Percentiles rank a stretch among this genome's conserved stretches.
These are phyloP conservation scores for Actinernus sp. DNA, from an alignment of 92 coral and sea anemone genomes.

Conservation along the genomic window DNA sequence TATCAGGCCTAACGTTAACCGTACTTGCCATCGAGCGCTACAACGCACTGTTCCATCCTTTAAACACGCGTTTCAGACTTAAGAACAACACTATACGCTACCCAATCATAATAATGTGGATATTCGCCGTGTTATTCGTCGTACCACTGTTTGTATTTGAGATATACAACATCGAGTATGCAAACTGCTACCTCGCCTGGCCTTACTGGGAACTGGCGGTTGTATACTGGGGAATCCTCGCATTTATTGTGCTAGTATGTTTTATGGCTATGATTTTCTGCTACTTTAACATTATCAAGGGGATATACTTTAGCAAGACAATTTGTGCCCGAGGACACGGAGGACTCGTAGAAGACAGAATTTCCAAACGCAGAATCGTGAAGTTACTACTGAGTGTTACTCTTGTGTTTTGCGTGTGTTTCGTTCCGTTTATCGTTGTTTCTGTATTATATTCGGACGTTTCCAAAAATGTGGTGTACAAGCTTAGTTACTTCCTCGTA, in stretches of 20 bases:
- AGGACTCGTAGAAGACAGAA: conserved; percentile 13
- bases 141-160: conserved; percentile 68
- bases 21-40: conserved; percentile 81
- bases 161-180: conserved; percentile 10
- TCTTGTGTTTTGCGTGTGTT: conserved; percentile 62
- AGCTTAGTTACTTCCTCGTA: conserved; percentile 61
- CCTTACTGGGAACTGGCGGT: background rate
- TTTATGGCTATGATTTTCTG: conserved; percentile 56
- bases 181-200: conserved; percentile 46
- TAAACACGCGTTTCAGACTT: conserved; percentile 36
- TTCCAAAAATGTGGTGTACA: conserved; percentile 16
- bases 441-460: conserved; percentile 27
- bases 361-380: conserved; percentile 71
- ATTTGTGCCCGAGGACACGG: conserved; percentile 56
- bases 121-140: conserved; percentile 48
- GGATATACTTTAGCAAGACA: conserved; percentile 76
- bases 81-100: conserved; percentile 57
- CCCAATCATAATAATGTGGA: conserved; percentile 66
- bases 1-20: conserved; percentile 79
- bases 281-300: conserved; percentile 77
- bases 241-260: conserved; percentile 34
- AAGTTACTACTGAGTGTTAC: conserved; percentile 68
- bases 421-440: conserved; percentile 65
- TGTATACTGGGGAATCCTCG: conserved; percentile 70
- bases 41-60: conserved; percentile 70